These are phyloP conservation scores for Melanotaenia boesemani DNA, from an alignment of 2,797 vertebrate species.

Conservation along the genomic window DNA sequence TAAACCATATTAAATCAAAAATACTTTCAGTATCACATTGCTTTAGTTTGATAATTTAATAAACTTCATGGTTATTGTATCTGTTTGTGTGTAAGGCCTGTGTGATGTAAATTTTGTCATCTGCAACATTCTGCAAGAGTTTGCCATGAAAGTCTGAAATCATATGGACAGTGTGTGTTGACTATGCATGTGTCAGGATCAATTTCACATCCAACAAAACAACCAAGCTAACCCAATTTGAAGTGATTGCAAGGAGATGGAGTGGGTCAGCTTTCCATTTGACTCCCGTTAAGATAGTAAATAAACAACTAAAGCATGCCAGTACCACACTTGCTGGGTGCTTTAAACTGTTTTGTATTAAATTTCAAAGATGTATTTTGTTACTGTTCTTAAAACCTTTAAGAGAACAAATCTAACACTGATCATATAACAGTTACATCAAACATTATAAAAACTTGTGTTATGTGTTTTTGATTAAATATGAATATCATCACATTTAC, in stretches of 20 bases:
- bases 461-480: constrained; percentile 11
- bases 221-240: too few species aligned
- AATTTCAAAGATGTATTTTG: neutral
- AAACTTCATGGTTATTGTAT: neutral
- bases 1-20: neutral
- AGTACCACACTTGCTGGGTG: neutral
- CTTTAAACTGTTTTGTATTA: neutral
- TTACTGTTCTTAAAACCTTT: neutral
- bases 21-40: too few species aligned
- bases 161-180: too few species aligned
- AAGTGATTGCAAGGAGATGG: neutral
- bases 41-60: neutral
- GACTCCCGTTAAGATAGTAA: neutral
- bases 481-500: constrained; percentile 17
- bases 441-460: neutral
- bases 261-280: too few species aligned
- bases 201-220: too few species aligned
- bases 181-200: too few species aligned
- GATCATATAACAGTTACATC: neutral
- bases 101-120: neutral
- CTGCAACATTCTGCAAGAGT: neutral
- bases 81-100: neutral
- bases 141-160: too few species aligned
- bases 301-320: neutral
- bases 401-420: neutral